Percentiles rank a stretch among this genome's conserved stretches.
phyloP scores from a whole-genome alignment of 2,797 vertebrate genomes.

The Mycteria americana region DNA sequence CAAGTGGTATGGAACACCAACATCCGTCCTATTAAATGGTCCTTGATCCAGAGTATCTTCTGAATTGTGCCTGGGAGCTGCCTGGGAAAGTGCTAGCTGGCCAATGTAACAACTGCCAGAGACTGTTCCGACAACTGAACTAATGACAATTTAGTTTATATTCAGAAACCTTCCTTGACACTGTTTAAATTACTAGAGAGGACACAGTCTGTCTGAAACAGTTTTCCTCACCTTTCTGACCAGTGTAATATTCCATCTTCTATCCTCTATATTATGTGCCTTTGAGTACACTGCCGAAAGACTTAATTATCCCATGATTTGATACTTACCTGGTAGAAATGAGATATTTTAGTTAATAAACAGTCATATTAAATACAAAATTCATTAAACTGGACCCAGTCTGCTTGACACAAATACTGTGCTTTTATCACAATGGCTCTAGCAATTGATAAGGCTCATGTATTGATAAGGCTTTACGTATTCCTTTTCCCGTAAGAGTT shows the following conservation, averaged over 20 bases:
- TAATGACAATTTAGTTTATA: background rate
- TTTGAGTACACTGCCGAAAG: background rate
- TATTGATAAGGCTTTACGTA: too few species aligned
- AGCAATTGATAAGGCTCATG: fast-evolving
- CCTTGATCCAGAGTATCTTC: background rate
- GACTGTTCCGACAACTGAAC: background rate
- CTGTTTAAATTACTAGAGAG: background rate
- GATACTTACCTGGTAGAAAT: background rate
- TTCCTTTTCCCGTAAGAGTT: background rate
- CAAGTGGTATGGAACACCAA: background rate
- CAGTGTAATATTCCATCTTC: background rate
- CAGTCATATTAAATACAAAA: background rate
- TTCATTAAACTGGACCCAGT: background rate
- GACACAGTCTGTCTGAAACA: background rate
- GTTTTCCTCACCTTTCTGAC: background rate
- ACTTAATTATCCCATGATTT: background rate
- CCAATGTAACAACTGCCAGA: background rate
- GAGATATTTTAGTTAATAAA: background rate
- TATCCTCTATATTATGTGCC: background rate
- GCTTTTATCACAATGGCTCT: background rate
- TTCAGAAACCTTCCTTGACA: background rate
- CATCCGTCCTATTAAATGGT: background rate
- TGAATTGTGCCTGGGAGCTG: background rate
- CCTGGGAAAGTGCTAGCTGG: background rate
- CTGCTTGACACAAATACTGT: background rate